These are phyloP conservation scores for Oceanodroma leucorhoa DNA, from an alignment of 2,797 vertebrate genomes.

Conservation along the genomic window DNA sequence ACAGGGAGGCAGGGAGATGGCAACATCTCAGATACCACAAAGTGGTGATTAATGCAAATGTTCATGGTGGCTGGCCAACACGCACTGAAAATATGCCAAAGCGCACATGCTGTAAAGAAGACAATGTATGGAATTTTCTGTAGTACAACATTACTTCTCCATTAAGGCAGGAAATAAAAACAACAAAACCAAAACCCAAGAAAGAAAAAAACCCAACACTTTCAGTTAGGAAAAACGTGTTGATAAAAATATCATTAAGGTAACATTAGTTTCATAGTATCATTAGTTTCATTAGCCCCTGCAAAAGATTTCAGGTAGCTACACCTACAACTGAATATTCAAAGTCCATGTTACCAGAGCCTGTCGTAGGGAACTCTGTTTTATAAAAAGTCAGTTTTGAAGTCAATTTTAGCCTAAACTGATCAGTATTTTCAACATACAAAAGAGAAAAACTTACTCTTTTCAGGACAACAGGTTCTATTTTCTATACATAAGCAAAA, in stretches of 20 bases:
- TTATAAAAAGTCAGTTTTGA: neutral
- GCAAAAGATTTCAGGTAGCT: neutral
- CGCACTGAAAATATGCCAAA: neutral
- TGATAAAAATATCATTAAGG: neutral
- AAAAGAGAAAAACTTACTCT: neutral
- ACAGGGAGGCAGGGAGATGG: neutral
- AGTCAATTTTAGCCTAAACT: neutral
- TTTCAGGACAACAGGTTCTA: neutral
- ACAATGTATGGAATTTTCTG: neutral
- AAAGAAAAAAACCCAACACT: neutral
- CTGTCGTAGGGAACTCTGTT: neutral
- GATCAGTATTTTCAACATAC: neutral
- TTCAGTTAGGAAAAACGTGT: neutral
- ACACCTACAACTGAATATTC: neutral
- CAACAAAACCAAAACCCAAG: neutral
- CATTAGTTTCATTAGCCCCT: neutral
- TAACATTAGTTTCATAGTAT: neutral
- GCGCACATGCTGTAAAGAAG: neutral
- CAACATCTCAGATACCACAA: neutral
- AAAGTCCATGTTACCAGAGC: rapidly evolving
- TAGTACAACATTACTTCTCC: neutral
- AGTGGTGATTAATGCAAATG: neutral
- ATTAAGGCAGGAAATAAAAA: neutral
- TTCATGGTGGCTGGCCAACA: neutral
- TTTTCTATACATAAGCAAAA: neutral